Conservation (phyloP, 1,140 invertebrate species). For the Apis cerana region DNA sequence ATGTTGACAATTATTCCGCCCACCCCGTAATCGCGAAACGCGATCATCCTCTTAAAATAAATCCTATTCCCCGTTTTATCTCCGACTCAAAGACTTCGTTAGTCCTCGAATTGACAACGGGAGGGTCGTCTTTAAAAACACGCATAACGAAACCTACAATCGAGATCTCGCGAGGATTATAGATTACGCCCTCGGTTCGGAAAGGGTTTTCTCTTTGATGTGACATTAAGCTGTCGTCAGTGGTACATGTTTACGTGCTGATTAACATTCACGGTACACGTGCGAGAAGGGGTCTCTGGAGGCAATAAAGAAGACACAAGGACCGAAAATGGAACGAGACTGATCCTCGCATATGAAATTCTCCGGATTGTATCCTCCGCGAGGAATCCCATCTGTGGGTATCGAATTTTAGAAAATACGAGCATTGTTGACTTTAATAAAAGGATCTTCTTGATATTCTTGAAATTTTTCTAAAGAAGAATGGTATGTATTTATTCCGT, state of each 20-base stretch:
- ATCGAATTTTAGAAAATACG: not conserved
- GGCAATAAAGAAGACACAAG: slow-evolving; percentile 18
- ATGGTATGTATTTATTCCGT: slow-evolving; percentile 5
- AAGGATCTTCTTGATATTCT: not conserved
- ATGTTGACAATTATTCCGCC: not conserved
- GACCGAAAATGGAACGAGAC: not conserved
- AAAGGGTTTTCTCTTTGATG: slow-evolving; percentile 40
- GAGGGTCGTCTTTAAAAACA: not conserved
- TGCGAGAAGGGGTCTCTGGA: not conserved
- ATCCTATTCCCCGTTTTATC: not conserved
- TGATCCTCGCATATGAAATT: slow-evolving; percentile 21
- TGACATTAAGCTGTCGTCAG: slow-evolving; percentile 7
- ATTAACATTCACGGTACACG: slow-evolving; percentile 30
- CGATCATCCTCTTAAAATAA: not conserved
- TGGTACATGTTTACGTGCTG: slow-evolving; percentile 13
- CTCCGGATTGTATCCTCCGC: too few species aligned
- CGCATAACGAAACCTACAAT: not conserved
- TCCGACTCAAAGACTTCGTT: not conserved
- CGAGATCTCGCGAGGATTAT: slow-evolving; percentile 14
- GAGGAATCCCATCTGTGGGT: not conserved
- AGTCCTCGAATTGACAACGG: not conserved
- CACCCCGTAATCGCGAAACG: not conserved
- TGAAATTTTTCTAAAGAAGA: not conserved
- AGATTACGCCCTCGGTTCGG: not conserved
- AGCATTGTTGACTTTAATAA: not conserved